Evolutionary conservation across 2,797 vertebrate species (phyloP).

Genomic region (Xenopus petersii): DNA sequence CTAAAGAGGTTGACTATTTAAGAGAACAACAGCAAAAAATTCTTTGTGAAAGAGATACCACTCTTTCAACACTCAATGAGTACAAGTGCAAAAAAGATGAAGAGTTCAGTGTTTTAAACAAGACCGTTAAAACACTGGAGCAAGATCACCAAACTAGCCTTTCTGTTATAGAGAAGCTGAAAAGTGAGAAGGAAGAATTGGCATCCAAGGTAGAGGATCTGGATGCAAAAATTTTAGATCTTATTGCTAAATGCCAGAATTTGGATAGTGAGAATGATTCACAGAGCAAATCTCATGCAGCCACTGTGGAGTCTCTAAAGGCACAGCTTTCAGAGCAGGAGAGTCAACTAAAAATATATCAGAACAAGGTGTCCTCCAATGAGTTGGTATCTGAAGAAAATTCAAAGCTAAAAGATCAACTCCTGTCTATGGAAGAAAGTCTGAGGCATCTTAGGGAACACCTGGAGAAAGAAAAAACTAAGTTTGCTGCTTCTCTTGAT

Average conservation of each 20-base stretch:
- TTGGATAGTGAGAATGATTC: conserved; percentile 50
- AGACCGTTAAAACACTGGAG: conserved; percentile 61
- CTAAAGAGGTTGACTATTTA: conserved; percentile 46
- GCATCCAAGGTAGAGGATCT: conserved; percentile 58
- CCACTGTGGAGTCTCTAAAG: conserved; percentile 48
- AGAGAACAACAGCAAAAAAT: conserved; percentile 48
- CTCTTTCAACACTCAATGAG: conserved; percentile 59
- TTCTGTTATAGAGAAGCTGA: conserved; percentile 44
- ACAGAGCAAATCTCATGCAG: conserved; percentile 51
- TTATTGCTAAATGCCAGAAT: conserved; percentile 55
- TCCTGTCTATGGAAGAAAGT: conserved; percentile 63
- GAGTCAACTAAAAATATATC: conserved; percentile 60
- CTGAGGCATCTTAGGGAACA: conserved; percentile 60
- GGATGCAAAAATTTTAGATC: conserved; percentile 51
- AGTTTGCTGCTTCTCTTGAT: conserved; percentile 53
- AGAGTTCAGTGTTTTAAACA: conserved; percentile 53
- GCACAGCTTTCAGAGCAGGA: conserved; percentile 61
- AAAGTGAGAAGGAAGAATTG: conserved; percentile 62
- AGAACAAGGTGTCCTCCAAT: conserved; percentile 56
- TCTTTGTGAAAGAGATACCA: conserved; percentile 58
- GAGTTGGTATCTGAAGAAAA: conserved; percentile 64
- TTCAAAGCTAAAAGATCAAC: conserved; percentile 61
- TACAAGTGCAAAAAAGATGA: conserved; percentile 57
- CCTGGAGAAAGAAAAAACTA: conserved; percentile 66
- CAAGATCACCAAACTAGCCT: conserved; percentile 53